Base-by-base conservation (phyloP, 2,113 vertebrate genomes). In the Saguinus midas region DNA sequence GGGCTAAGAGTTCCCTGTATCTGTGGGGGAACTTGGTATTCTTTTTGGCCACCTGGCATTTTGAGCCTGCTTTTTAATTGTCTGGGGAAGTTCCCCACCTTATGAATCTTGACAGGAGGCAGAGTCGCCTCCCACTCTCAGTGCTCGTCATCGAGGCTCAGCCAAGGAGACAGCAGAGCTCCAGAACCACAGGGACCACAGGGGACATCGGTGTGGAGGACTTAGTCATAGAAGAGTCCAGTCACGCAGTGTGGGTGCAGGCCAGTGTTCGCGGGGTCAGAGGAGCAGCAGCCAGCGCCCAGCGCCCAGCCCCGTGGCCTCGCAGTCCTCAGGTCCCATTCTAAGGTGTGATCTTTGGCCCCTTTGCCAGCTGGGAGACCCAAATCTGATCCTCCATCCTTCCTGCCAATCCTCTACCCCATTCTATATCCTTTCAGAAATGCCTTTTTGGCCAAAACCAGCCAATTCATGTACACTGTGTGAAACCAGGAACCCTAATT, bases 251-350 rank as follows among this genome's bases (percentile, higher is more conserved):
- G 6, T 32, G 11, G 45, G 6, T 0, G 18, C 40, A 4, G 18
- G 32, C 23, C 45, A 29, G 80, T 0, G 35, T 68, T 84, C n/a
- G 2, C 1, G 1, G 32, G 8, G 18, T 48, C 50, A 5, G 21
- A 66, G 64, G 8, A 52, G 10, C 17, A 2, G 10, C 8, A 8
- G 27, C n/a, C 1, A 0, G 2, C 8, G 37, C 37, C 37, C 37
- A 0, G 2, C 8, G 5, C 48, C 21, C 40, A 11, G 14, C 3
- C 1, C 3, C 4, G 1, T 32, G n/a, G n/a, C 37, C 43, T 43
- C 40, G 4, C 0, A 14, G 75, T 18, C 43, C 50, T 73, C 61
- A 1, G 0, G 6, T 11, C 25, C 72, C 11, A 2, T 57, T 75
- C 78, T 29, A 1, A 32, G 8, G 87, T 61, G 4, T 5, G 20